A percentile compares a stretch with the other conserved stretches of the same genome.
Evolutionary conservation across 2,888 invertebrate genomes (phyloP).

Genomic region (Scaptomyza flava): DNA sequence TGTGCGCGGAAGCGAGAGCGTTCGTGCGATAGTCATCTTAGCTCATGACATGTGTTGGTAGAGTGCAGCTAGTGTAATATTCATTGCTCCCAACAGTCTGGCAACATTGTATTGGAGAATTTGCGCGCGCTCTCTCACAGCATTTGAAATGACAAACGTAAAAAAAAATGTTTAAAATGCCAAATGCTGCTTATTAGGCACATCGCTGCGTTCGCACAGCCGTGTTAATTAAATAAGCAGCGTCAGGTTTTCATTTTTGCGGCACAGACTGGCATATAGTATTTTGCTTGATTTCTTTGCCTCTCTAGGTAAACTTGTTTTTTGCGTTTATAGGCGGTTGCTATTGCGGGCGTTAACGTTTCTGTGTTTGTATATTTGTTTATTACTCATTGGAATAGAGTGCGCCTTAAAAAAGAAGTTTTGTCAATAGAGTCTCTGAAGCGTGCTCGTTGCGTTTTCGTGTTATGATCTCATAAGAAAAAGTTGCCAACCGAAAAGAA

Average conservation of each 20-base stretch:
- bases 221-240: conserved; percentile 70
- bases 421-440: conserved; percentile 67
- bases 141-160: conserved; percentile 13
- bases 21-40: conserved; percentile 2
- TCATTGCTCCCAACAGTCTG: conserved; percentile 18
- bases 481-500: conserved; percentile 45
- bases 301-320: conserved; percentile 65
- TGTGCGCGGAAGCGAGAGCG: conserved; percentile 11
- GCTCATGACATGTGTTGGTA: conserved; percentile 13
- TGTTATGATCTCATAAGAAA: conserved; percentile 74
- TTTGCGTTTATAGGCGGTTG: conserved; percentile 45
- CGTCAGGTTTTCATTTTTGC: conserved; percentile 29
- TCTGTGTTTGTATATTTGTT: conserved; percentile 13
- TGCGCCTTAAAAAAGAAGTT: conserved; percentile 45
- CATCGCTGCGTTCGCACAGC: conserved; percentile 50
- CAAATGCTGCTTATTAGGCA: conserved; percentile 26
- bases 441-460: conserved; percentile 42
- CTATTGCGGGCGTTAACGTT: conserved; percentile 44
- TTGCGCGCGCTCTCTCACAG: neutral
- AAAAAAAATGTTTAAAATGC: conserved; percentile 15
- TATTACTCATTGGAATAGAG: conserved; percentile 39
- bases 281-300: conserved; percentile 33
- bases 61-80: conserved; percentile 22
- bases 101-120: conserved; percentile 5
- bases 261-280: conserved; percentile 32